Evolutionary conservation across 2,797 vertebrate genomes (phyloP).

Genomic region (Oryzias sinensis): DNA sequence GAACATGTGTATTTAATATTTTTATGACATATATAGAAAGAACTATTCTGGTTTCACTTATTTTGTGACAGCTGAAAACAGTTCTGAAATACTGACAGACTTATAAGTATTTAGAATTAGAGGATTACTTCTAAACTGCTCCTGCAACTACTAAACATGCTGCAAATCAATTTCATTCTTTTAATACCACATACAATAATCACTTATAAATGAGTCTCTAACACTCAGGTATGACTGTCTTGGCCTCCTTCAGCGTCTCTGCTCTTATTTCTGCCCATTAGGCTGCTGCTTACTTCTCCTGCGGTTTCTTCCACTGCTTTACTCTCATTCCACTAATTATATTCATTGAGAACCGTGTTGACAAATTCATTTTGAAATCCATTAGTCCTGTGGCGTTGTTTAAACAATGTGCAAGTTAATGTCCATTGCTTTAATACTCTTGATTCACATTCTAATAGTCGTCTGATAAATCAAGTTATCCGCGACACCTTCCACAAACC

Average conservation of each 20-base stretch:
- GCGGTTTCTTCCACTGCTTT: conserved; percentile 51
- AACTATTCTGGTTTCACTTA: too few relatives aligned
- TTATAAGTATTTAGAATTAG: too few relatives aligned
- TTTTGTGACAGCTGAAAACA: too few relatives aligned
- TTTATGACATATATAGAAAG: too few relatives aligned
- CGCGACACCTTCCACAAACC: conserved; percentile 74
- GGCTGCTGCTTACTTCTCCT: conserved; percentile 41
- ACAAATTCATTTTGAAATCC: conserved; percentile 83
- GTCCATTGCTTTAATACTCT: conserved; percentile 77
- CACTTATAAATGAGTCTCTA: conserved; percentile 16
- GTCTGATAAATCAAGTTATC: conserved; percentile 84
- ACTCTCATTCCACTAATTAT: conserved; percentile 75
- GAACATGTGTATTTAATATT: too few relatives aligned
- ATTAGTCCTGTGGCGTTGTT: conserved; percentile 79
- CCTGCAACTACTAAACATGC: too few relatives aligned
- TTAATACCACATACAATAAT: conserved; percentile 4
- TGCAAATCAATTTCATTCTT: too few relatives aligned
- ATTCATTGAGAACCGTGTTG: conserved; percentile 75
- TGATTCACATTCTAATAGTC: conserved; percentile 78
- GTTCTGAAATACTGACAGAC: too few relatives aligned
- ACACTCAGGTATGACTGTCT: conserved; percentile 17
- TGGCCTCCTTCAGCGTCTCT: conserved; percentile 8
- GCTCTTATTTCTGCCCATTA: conserved; percentile 33
- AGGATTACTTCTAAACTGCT: too few relatives aligned
- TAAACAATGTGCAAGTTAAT: conserved; percentile 80